Base-by-base conservation (phyloP, 1,140 invertebrate genomes). In the Paralvinella palmiformis region DNA sequence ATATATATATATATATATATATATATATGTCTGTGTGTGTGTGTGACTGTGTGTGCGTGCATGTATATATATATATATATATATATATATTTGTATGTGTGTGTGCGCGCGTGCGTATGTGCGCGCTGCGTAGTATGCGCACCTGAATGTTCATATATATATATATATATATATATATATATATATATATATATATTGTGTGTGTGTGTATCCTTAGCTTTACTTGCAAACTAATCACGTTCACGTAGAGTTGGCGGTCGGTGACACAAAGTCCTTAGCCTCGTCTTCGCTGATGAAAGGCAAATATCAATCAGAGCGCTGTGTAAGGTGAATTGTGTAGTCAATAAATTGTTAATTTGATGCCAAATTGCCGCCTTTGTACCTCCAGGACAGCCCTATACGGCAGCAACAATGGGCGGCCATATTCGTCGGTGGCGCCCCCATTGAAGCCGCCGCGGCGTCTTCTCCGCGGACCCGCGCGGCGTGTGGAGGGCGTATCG, bases 101-200 rank as follows among this genome's bases (percentile, higher is more conserved):
- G n/a, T 41, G n/a, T 41, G n/a, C n/a, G n/a, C n/a, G n/a, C n/a
- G n/a, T n/a, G n/a, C n/a, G n/a, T n/a, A n/a, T n/a, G n/a, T n/a
- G n/a, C n/a, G n/a, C n/a, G n/a, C n/a, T n/a, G n/a, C n/a, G n/a
- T n/a, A n/a, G n/a, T n/a, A n/a, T n/a, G n/a, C n/a, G n/a, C n/a
- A n/a, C n/a, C n/a, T n/a, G n/a, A n/a, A 41, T 41, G n/a, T 41
- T 13, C n/a, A 52, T 50, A 52, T 52, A n/a, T 52, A 52, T 52
- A n/a, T 52, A 52, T 50, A 50, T 50, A 50, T 50, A 52, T 52
- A 52, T 52, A 52, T 52, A 52, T 52, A 52, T 52, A 52, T 52
- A 10, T 52, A 52, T 22, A 52, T 52, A 10, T 5, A n/a, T 6
- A 48, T 48, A 48, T 48, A 48, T n/a, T n/a, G n/a, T n/a, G n/a